These are phyloP conservation scores for Drosophila subsilvestris DNA, from an alignment of 2,888 invertebrate species.

Conservation along the genomic window DNA sequence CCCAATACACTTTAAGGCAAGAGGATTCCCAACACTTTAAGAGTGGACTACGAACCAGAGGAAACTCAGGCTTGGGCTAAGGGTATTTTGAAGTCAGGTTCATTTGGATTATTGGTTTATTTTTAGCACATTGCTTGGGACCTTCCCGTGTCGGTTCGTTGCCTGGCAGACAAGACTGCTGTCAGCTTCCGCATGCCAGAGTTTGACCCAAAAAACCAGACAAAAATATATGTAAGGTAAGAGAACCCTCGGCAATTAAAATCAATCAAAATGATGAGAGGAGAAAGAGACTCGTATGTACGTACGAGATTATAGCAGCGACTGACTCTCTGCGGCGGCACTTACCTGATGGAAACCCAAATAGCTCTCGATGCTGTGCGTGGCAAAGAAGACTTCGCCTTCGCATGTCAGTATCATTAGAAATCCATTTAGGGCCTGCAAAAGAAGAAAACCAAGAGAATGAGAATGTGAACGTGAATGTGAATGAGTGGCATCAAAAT, in stretches of 20 bases:
- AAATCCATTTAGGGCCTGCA: slow-evolving; percentile 99
- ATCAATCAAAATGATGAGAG: slow-evolving; percentile 65
- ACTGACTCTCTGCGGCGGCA: slow-evolving; percentile 44
- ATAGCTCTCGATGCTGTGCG: slow-evolving; percentile 99
- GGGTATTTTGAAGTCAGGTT: not conserved
- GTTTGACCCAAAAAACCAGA: slow-evolving; percentile 65
- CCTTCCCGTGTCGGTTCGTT: slow-evolving; percentile 1
- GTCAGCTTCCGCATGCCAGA: slow-evolving; percentile 56
- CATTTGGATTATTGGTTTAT: not conserved
- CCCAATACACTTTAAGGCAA: slow-evolving; percentile 2
- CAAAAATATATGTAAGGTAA: not conserved
- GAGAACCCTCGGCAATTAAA: slow-evolving; percentile 63
- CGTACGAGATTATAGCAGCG: not conserved
- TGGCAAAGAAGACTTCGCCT: slow-evolving; percentile 99
- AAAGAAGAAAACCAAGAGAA: slow-evolving; percentile 67
- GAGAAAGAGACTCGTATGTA: not conserved
- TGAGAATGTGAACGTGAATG: slow-evolving; percentile 22
- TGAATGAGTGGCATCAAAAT: slow-evolving; percentile 48
- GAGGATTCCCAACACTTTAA: not conserved
- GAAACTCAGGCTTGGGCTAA: not conserved
- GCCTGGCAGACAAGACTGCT: not conserved
- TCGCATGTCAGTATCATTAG: slow-evolving; percentile 99
- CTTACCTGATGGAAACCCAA: slow-evolving; percentile 99
- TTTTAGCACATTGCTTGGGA: not conserved
- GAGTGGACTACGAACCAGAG: not conserved